phyloP scores from a whole-genome alignment of 1,140 invertebrate genomes.

The Drosophila yakuba region DNA sequence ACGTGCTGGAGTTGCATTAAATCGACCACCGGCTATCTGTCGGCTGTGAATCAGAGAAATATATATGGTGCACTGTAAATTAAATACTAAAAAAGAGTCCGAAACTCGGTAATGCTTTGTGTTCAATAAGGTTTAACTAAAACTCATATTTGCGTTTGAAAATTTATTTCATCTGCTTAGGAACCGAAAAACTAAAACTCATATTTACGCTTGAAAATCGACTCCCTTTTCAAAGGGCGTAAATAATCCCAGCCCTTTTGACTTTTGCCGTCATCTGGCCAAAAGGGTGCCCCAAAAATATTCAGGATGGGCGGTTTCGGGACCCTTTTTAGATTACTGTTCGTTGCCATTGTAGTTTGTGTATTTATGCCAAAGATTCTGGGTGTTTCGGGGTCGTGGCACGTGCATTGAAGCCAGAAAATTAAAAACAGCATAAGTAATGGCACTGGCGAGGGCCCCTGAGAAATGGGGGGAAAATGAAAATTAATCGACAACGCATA shows the following conservation, averaged over 20 bases:
- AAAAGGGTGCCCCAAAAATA: conserved; percentile 8
- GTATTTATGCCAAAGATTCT: conserved; percentile 25
- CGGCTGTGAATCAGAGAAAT: not conserved
- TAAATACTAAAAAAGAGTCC: not conserved
- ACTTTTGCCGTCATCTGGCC: conserved; percentile 34
- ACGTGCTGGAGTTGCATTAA: conserved; percentile 8
- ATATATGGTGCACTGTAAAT: not conserved
- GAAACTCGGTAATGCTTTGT: not conserved
- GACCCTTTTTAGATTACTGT: conserved; percentile 25
- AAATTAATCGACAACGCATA: conserved; percentile 79
- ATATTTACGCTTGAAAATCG: conserved; percentile 13
- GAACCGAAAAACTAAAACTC: conserved; percentile 20
- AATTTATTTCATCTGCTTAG: not conserved
- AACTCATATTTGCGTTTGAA: conserved; percentile 10
- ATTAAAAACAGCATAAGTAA: conserved; percentile 79
- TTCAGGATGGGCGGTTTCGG: not conserved
- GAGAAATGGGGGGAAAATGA: conserved; percentile 58
- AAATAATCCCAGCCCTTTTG: conserved; percentile 38
- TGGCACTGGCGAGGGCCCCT: conserved; percentile 29
- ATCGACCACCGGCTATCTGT: not conserved
- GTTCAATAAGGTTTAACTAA: conserved; percentile 2
- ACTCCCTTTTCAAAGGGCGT: conserved; percentile 15
- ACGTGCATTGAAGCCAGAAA: conserved; percentile 70
- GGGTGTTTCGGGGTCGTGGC: conserved; percentile 34
- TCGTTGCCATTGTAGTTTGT: conserved; percentile 21